These are phyloP conservation scores for Phylloscopus whistleri DNA, from an alignment of 2,113 vertebrate genomes.

Conservation along the genomic window DNA sequence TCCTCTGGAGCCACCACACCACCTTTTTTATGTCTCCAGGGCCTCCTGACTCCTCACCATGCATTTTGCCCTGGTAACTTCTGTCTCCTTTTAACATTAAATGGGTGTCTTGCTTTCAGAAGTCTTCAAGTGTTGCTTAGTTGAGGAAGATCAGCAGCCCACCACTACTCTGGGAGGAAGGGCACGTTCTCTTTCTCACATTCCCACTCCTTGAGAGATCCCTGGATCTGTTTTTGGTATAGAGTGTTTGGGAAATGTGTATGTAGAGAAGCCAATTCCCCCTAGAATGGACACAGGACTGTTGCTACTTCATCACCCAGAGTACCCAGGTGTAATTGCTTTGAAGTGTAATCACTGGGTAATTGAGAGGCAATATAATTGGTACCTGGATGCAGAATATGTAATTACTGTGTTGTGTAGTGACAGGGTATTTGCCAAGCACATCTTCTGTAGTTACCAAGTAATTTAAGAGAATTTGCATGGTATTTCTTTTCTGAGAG, in stretches of 20 bases:
- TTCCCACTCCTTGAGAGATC: background rate
- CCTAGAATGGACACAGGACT: background rate
- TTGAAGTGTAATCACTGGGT: constrained; percentile 25
- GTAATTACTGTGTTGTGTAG: constrained; percentile 36
- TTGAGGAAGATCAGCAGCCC: background rate
- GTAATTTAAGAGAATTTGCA: constrained; percentile 44
- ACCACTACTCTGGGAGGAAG: background rate
- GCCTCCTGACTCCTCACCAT: background rate
- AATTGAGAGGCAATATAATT: constrained; percentile 37
- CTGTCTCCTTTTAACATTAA: background rate
- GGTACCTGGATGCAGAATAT: constrained; percentile 34
- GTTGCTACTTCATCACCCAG: background rate
- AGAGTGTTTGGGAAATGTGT: background rate
- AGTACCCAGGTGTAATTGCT: background rate
- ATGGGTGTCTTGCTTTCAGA: background rate
- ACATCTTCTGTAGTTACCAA: constrained; percentile 5
- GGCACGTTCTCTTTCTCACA: background rate
- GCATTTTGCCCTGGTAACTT: background rate
- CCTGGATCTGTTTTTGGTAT: background rate
- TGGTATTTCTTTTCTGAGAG: constrained; percentile 28
- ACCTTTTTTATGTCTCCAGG: background rate
- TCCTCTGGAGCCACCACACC: background rate
- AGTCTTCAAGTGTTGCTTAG: background rate
- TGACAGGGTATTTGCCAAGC: constrained; percentile 10
- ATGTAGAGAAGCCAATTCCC: background rate